Conservation (phyloP, 2,797 vertebrate genomes). For the Lemur catta region DNA sequence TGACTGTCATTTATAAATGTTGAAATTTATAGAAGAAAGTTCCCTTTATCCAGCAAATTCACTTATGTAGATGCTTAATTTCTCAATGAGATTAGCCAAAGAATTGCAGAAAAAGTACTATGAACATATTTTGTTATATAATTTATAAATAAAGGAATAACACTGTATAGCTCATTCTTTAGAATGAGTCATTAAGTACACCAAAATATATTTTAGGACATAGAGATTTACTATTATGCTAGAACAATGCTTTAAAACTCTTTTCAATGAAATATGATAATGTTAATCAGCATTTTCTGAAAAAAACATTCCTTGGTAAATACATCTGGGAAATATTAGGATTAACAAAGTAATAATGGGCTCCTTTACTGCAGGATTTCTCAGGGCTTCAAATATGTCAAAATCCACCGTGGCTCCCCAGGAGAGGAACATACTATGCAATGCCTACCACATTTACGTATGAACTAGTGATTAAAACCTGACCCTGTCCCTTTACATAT, state of each 20-base stretch:
- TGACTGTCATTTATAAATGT: not conserved
- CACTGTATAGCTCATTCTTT: not conserved
- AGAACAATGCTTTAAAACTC: not conserved
- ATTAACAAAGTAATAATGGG: not conserved
- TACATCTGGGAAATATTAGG: not conserved
- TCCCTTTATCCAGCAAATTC: not conserved
- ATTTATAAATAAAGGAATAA: not conserved
- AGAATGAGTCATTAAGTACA: not conserved
- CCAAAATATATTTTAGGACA: not conserved
- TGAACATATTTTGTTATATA: not conserved
- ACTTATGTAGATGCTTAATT: not conserved
- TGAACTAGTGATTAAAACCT: not conserved
- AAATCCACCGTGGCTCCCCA: not conserved
- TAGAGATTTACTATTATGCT: not conserved
- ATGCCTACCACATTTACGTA: not conserved
- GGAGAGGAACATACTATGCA: not conserved
- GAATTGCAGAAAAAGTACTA: not conserved
- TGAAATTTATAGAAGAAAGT: not conserved
- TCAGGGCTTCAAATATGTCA: not conserved
- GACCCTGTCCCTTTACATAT: not conserved
- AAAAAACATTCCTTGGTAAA: not conserved
- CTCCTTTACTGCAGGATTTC: not conserved
- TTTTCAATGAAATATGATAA: not conserved
- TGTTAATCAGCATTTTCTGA: not conserved
- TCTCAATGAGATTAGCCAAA: not conserved